Evolutionary conservation across 2,797 vertebrate genomes (phyloP).

Genomic region (Odontamblyopus lacepedii): DNA sequence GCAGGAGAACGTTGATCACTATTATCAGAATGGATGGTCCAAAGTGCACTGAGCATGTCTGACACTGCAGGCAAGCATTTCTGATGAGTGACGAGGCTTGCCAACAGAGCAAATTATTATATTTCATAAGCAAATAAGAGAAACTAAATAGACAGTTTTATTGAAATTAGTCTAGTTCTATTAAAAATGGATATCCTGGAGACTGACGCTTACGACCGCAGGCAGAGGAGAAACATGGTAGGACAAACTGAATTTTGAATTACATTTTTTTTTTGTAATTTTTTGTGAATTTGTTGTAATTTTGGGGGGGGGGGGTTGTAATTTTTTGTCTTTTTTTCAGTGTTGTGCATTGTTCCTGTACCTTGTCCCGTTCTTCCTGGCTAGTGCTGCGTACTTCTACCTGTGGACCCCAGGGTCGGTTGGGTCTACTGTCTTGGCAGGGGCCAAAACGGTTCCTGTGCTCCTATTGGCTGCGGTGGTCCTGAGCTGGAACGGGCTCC

Average conservation of each 20-base stretch:
- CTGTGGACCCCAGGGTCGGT: slow-evolving; percentile 74
- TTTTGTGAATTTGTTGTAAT: background rate
- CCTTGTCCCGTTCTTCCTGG: slow-evolving; percentile 72
- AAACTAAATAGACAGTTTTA: background rate
- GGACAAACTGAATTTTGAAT: background rate
- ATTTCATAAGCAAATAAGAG: slow-evolving; percentile 5
- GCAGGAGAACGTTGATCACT: slow-evolving; percentile 56
- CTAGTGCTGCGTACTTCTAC: slow-evolving; percentile 73
- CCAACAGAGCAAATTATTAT: slow-evolving; percentile 22
- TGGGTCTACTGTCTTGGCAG: slow-evolving; percentile 66
- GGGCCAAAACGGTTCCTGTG: slow-evolving; percentile 79
- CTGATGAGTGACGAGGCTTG: slow-evolving; percentile 6
- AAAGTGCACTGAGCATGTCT: slow-evolving; percentile 68
- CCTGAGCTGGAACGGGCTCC: slow-evolving; percentile 55
- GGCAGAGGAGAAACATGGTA: slow-evolving; percentile 78
- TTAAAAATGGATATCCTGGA: slow-evolving; percentile 82
- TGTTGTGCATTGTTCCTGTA: slow-evolving; percentile 70
- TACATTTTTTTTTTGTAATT: background rate
- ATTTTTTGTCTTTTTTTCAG: slow-evolving; percentile 46
- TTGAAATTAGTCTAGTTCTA: slow-evolving; percentile 12
- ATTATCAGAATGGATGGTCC: slow-evolving; percentile 68
- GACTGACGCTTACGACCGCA: slow-evolving; percentile 73
- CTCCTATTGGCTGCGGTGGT: slow-evolving; percentile 74
- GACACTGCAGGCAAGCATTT: slow-evolving; percentile 11
- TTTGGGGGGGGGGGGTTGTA: too few relatives aligned